Base-by-base conservation (phyloP, 2,113 vertebrate genomes). In the Trichomycterus rosablanca region DNA sequence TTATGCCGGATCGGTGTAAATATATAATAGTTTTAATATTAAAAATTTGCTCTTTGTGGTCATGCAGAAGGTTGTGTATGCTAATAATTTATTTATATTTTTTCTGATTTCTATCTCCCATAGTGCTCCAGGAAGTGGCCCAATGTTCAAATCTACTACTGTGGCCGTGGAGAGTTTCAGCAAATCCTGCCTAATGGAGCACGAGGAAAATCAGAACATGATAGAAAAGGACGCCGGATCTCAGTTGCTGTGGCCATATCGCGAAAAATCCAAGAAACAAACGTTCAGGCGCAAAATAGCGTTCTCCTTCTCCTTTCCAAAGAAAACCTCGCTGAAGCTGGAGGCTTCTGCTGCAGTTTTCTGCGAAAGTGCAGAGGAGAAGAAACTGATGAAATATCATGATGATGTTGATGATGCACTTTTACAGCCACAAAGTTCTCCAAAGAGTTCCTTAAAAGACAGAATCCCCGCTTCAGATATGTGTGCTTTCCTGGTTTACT, bases 91-190 rank as follows among this genome's bases (percentile, higher is more conserved):
- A 10, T 49, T 6, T 11, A 12, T 37, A 8, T 32, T 15, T 40
- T 50, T 2, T 42, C 3, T 23, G 39, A 5, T 48, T 19, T 58
- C 53, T 35, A 3, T 71, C 76, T 64, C 11, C 14, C 37, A 77
- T 14, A 93, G 91, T 24, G 92, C 92, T 73, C 91, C 91, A 32
- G 92, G 92, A 65, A 92, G 92, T 0, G 92, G 92, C 3, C 92
- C 92, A 6, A 93, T 90, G 92, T 93, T 93, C 81, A 93, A 89
- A 73, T 93, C 92, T 59, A 93, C 92, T 0, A 93, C 92, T 0
- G 88, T 93, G 57, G 92, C 88, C 0, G 88, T 93, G 67, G 77
- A 64, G 74, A 87, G 84, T 37, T 70, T 72, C 65, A 76, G 7
- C 37, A 83, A 84, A 4, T 46, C 61, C 66, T 64, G 59, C 62